Evolutionary conservation across 2,888 invertebrate species (phyloP).

Genomic region (Chymomyza caudatula): DNA sequence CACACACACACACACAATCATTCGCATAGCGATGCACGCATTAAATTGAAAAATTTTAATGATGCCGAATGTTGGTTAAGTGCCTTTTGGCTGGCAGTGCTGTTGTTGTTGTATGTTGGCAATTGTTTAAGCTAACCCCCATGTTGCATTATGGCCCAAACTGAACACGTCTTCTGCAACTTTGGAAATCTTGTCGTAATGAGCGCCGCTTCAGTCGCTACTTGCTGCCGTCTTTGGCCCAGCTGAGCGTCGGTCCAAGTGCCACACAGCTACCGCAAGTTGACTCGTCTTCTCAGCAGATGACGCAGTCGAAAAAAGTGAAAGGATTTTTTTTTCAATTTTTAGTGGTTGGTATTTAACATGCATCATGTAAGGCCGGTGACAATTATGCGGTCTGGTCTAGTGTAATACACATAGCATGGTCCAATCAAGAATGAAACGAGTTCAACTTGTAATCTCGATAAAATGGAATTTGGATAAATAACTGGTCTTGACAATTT

Average conservation of each 20-base stretch:
- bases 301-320: conserved; percentile 45
- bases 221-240: not conserved
- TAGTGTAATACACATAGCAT: conserved; percentile 2
- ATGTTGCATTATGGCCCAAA: conserved; percentile 19
- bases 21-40: conserved; percentile 26
- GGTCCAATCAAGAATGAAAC: conserved; percentile 7
- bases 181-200: conserved; percentile 55
- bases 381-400: conserved; percentile 22
- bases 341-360: conserved; percentile 14
- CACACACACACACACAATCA: not conserved
- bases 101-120: conserved; percentile 21
- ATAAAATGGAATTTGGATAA: not conserved
- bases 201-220: conserved; percentile 27
- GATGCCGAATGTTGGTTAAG: conserved; percentile 32
- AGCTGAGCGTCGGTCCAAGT: no score
- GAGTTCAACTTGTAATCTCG: not conserved
- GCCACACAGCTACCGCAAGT: conserved; percentile 30
- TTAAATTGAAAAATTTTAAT: conserved; percentile 43
- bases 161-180: conserved; percentile 31
- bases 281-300: conserved; percentile 18
- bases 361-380: conserved; percentile 27
- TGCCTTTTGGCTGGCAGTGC: conserved; percentile 7
- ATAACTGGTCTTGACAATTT: no score
- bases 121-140: conserved; percentile 22
- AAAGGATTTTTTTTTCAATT: conserved; percentile 57